These are phyloP conservation scores for Liparis tanakae DNA, from an alignment of 2,797 vertebrate genomes.

Conservation along the genomic window DNA sequence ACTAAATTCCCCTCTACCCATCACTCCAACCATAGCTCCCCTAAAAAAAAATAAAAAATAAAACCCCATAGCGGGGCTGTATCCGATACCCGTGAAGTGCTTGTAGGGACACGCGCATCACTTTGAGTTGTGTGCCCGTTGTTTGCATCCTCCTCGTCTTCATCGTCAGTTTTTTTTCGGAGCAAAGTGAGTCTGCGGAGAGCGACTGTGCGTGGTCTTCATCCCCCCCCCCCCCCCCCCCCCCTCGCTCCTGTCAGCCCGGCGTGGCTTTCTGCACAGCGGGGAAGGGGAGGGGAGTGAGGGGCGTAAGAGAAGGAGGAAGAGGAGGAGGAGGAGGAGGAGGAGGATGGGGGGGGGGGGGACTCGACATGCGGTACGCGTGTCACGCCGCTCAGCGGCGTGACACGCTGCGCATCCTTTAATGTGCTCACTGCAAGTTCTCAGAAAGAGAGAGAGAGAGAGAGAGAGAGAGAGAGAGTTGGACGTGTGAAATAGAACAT, in stretches of 20 bases:
- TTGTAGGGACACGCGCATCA: conserved; percentile 55
- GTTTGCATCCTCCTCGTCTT: conserved; percentile 45
- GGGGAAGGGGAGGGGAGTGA: too few species aligned
- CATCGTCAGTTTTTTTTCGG: too few species aligned
- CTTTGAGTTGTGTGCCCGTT: conserved; percentile 36
- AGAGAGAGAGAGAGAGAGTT: conserved; percentile 25
- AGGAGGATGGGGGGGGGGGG: conserved; percentile 22
- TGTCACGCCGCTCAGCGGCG: conserved; percentile 47
- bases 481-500: too few species aligned
- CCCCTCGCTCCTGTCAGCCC: conserved; percentile 19
- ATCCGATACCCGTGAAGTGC: conserved; percentile 45
- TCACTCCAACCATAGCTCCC: conserved; percentile 31
- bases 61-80: conserved; percentile 22
- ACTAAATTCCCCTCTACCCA: conserved; percentile 55
- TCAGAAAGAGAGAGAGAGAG: conserved; percentile 24
- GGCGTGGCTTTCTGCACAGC: conserved; percentile 47
- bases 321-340: too few species aligned
- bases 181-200: conserved; percentile 21
- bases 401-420: conserved; percentile 52
- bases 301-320: too few species aligned
- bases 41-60: conserved; percentile 30
- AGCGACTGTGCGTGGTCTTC: conserved; percentile 12
- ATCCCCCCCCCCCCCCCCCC: conserved; percentile 13
- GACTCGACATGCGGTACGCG: conserved; percentile 17
- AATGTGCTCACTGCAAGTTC: conserved; percentile 59